Conservation (phyloP, 2,888 invertebrate species). For the Pandemis heparana region DNA sequence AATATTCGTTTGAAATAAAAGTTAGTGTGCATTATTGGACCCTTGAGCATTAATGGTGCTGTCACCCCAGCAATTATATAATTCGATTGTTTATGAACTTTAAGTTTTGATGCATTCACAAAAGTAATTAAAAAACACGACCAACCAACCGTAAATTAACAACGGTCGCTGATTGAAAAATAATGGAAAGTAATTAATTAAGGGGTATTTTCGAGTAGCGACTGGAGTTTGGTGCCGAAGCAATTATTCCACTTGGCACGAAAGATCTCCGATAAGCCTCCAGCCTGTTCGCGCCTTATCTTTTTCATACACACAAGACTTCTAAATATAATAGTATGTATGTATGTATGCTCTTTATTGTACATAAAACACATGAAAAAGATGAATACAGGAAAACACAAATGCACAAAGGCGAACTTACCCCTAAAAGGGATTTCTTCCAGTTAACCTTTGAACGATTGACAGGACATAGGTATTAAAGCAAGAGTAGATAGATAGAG, state of each 20-base stretch:
- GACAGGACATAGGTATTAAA: too few species aligned
- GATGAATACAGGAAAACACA: too few species aligned
- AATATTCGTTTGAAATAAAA: too few species aligned
- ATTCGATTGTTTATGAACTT: neutral
- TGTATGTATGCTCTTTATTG: too few species aligned
- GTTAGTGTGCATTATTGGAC: too few species aligned
- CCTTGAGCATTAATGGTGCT: neutral
- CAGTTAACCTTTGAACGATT: too few species aligned
- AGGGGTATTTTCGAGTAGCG: slow-evolving; percentile 11
- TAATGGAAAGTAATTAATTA: slow-evolving; percentile 21
- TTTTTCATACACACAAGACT: neutral
- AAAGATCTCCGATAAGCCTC: slow-evolving; percentile 2
- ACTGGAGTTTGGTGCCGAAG: neutral
- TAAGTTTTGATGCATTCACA: neutral
- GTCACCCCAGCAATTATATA: neutral
- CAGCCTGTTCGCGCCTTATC: slow-evolving; percentile 4
- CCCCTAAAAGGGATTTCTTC: too few species aligned
- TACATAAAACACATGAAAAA: too few species aligned
- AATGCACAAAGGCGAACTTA: too few species aligned
- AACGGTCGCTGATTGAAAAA: slow-evolving; percentile 14
- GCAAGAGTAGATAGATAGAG: too few species aligned
- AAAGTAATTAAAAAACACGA: slow-evolving; percentile 13
- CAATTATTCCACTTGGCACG: slow-evolving; percentile 20
- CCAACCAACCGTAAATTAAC: slow-evolving; percentile 9
- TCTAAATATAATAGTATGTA: neutral